Evolutionary conservation across 2,797 vertebrate species (phyloP), one percentile per base, ranked within the genome.

Genomic region (Gobionotothen gibberifrons): DNA sequence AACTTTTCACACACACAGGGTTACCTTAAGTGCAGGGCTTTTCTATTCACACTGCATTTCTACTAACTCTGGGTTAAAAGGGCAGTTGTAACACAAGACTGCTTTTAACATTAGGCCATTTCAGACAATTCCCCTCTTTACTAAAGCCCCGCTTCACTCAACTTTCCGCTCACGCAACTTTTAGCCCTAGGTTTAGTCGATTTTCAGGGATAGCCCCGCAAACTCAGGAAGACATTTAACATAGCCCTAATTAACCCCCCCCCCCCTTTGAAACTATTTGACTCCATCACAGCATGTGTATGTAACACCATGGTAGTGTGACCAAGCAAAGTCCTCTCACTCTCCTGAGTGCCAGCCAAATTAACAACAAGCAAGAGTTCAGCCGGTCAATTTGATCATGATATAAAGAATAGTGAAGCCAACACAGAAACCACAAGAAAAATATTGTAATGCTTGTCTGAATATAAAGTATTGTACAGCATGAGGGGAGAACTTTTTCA

Each of bases 181-280:
- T 40, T 19, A 56, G 54, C 54, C 5, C 54, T 1, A 10, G 29
- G 16, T 55, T 55, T 14, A 19, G 54, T 40, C 3, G 11, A 40
- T 57, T 57, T 57, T 40, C 54, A 57, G n/a, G 54, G 10, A 40
- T 19, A 56, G n/a, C 32, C 54, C 53, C 17, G 5, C 29, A 55
- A 39, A 19, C 53, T 36, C 15, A 3, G 15, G 47, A 26, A 62
- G n/a, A 66, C 48, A 55, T 42, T 76, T 36, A 72, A 78, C 56
- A 54, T 29, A 63, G 55, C 19, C 47, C 52, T 17, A 61, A 81
- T 74, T 81, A 78, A 15, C 26, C 14, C 43, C 42, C 48, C 13
- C 12, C n/a, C 2, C 39, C 42, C 43, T 12, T 12, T 54, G 51
- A 58, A 39, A 75, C 47, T 55, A 16, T 26, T 55, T 56, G 32